A percentile compares a stretch with the other conserved stretches of the same genome.
phyloP scores from a whole-genome alignment of 2,797 vertebrate species.

The Cyprinodon diabolis region DNA sequence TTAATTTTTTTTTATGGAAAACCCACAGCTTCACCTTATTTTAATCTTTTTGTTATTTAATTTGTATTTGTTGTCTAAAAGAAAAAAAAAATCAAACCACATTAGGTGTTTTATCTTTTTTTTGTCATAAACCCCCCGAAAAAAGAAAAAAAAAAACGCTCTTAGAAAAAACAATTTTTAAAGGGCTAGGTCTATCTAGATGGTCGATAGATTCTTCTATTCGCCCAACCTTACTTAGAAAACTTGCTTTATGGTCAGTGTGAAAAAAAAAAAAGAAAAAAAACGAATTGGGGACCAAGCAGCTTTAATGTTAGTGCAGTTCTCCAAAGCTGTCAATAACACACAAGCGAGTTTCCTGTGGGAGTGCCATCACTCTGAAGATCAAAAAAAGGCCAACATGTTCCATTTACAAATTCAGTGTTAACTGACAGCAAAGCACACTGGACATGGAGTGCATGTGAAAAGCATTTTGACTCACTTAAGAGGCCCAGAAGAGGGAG shows the following conservation, averaged over 20 bases:
- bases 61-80: too few species aligned
- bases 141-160: too few species aligned
- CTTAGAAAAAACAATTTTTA: too few species aligned
- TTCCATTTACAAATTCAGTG: conserved; percentile 24
- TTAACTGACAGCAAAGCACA: conserved; percentile 23
- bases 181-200: too few species aligned
- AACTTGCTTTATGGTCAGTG: not conserved
- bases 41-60: too few species aligned
- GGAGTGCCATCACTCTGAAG: conserved; percentile 6
- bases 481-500: conserved; percentile 1
- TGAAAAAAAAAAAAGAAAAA: not conserved
- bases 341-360: conserved; percentile 18
- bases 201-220: too few species aligned
- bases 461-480: conserved; percentile 13
- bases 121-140: too few species aligned
- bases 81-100: too few species aligned
- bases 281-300: not conserved
- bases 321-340: conserved; percentile 31
- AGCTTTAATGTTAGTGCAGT: conserved; percentile 11
- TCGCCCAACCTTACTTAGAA: not conserved
- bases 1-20: too few species aligned
- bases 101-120: too few species aligned
- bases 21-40: too few species aligned
- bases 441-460: conserved; percentile 9
- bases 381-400: conserved; percentile 27